Percentiles rank a stretch among this genome's conserved stretches.
Conservation (phyloP, 2,113 vertebrate species). For the Lepisosteus osseus region DNA sequence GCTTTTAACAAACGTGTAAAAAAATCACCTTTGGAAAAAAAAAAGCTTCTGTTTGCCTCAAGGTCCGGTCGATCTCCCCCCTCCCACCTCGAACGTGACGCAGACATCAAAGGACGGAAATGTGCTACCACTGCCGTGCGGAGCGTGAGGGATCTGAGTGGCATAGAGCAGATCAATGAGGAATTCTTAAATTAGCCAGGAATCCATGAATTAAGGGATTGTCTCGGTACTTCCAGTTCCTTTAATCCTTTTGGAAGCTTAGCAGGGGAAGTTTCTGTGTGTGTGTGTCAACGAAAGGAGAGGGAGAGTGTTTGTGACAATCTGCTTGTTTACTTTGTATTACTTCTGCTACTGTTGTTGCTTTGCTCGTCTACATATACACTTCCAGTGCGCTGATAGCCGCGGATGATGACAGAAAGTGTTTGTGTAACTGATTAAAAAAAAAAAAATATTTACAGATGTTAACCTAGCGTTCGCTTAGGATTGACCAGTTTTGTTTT, state of each 20-base stretch:
- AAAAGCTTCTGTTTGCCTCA: no score
- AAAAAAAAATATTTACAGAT: no score
- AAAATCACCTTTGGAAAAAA: no score
- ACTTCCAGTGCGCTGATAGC: no score
- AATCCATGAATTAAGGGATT: conserved; percentile 56
- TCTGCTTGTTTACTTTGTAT: no score
- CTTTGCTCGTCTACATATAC: no score
- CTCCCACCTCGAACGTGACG: conserved; percentile 14
- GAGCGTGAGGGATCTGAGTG: conserved; percentile 49
- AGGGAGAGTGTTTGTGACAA: not conserved
- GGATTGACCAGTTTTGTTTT: no score
- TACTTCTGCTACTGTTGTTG: no score
- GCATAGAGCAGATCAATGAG: conserved; percentile 53
- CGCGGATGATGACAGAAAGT: no score
- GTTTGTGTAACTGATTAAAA: no score
- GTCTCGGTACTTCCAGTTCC: conserved; percentile 43
- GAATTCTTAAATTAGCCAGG: conserved; percentile 55
- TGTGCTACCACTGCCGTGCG: conserved; percentile 43
- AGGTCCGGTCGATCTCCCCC: not conserved
- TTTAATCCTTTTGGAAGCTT: conserved; percentile 43
- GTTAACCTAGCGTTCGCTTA: no score
- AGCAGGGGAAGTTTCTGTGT: conserved; percentile 18
- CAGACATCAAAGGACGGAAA: conserved; percentile 41
- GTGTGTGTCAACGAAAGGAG: not conserved
- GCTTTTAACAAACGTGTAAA: no score